Evolutionary conservation across 2,113 vertebrate species (phyloP), one percentile per base, ranked within the genome.

Genomic region (Catharus fuscescens): DNA sequence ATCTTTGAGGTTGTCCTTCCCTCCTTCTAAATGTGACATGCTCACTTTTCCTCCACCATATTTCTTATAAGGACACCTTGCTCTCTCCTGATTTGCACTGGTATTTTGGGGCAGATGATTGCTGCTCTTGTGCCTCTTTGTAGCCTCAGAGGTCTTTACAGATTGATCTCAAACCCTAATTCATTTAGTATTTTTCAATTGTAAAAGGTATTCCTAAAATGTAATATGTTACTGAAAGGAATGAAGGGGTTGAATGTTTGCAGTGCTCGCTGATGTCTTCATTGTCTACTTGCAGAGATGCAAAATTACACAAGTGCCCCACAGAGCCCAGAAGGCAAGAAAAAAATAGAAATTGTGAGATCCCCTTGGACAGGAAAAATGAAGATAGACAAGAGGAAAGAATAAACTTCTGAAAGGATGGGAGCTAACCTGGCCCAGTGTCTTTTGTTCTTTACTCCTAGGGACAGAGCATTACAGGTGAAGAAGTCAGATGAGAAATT

Each of bases 51-150:
- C 26, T 87, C 19, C 9, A 60, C 10, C 0, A 7, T 67, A 9
- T 76, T 78, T 85, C 29, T 67, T 24, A 1, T 6, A 20, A 31
- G 10, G 20, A 81, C 15, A 23, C 12, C 40, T 64, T n/a, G 8
- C 12, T 77, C 15, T 26, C 10, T 71, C 29, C 32, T 81, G 15
- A 53, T 73, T n/a, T 70, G 14, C 62, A 19, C 14, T 32, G 29
- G 6, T 25, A 25, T 53, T 73, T 54, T 40, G n/a, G 17, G 38
- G 16, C 48, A 92, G 59, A 26, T 4, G 3, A 44, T 6, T 8
- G 1, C 10, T 5, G 0, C 40, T 67, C 31, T 57, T 5, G 16
- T 25, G 45, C 9, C 4, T 38, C 26, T 61, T 9, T 8, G 18
- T 9, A 88, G 14, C 13, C 28, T 45, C 62, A 86, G 18, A 65